These are phyloP conservation scores for Maccullochella peelii DNA, from an alignment of 2,113 vertebrate species.

Conservation along the genomic window DNA sequence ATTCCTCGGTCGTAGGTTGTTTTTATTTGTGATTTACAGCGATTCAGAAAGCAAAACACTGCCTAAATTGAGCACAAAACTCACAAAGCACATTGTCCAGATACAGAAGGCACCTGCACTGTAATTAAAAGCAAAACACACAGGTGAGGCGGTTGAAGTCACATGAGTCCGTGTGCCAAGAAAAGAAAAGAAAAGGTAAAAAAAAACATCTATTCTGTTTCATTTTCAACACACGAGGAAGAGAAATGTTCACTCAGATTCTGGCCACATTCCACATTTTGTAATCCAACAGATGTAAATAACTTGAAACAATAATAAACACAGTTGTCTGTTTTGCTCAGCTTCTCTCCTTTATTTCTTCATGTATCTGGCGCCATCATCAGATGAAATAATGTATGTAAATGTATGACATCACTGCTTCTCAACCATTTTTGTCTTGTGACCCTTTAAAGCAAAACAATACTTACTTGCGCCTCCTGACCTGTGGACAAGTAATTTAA, in stretches of 20 bases:
- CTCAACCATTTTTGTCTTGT: background rate
- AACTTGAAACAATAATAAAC: constrained; percentile 72
- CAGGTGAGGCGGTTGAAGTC: constrained; percentile 9
- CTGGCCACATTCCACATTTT: constrained; percentile 79
- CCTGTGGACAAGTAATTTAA: background rate
- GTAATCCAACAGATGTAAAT: constrained; percentile 77
- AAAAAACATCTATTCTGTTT: constrained; percentile 22
- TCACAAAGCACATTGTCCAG: constrained; percentile 67
- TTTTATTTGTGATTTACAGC: constrained; percentile 29
- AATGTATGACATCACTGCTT: background rate
- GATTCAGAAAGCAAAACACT: constrained; percentile 72
- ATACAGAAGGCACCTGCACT: constrained; percentile 54
- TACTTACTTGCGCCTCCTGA: background rate
- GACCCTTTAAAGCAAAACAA: background rate
- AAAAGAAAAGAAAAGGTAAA: background rate
- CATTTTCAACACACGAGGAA: constrained; percentile 39
- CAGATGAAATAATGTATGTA: constrained; percentile 45
- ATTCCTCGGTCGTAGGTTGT: constrained; percentile 45
- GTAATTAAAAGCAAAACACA: constrained; percentile 39
- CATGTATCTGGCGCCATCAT: constrained; percentile 62
- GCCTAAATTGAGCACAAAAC: constrained; percentile 79
- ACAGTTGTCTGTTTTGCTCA: constrained; percentile 68
- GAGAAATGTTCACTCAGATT: constrained; percentile 46
- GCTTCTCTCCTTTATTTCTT: constrained; percentile 22
- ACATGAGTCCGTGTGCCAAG: constrained; percentile 46